phyloP scores from a whole-genome alignment of 2,113 vertebrate genomes.

The Scytalopus superciliaris region DNA sequence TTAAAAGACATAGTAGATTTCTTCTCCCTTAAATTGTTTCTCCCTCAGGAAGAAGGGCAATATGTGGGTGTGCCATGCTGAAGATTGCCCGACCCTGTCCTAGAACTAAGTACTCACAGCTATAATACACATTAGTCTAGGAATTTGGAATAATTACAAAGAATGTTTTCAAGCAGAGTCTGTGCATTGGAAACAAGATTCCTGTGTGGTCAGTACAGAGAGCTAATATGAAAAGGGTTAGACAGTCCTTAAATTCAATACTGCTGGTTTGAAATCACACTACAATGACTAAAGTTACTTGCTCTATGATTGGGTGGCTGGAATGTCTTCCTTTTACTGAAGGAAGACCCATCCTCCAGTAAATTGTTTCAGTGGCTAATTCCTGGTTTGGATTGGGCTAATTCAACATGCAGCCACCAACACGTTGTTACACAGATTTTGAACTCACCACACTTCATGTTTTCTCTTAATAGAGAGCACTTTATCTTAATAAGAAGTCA shows the following conservation, averaged over 20 bases:
- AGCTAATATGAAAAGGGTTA: background rate
- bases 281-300: background rate
- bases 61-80: background rate
- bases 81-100: background rate
- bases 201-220: background rate
- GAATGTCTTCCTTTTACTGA: background rate
- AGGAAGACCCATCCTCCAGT: background rate
- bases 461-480: background rate
- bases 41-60: background rate
- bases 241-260: background rate
- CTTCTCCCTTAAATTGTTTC: background rate
- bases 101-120: background rate
- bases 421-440: background rate
- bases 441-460: background rate
- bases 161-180: background rate
- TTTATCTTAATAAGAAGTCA: background rate
- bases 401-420: background rate
- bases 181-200: background rate
- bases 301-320: background rate
- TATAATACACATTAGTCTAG: background rate
- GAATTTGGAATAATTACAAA: background rate
- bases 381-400: background rate
- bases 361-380: background rate
- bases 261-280: background rate
- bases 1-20: background rate